phyloP scores from a whole-genome alignment of 2,113 vertebrate genomes.

The Oreocharis arfaki region DNA sequence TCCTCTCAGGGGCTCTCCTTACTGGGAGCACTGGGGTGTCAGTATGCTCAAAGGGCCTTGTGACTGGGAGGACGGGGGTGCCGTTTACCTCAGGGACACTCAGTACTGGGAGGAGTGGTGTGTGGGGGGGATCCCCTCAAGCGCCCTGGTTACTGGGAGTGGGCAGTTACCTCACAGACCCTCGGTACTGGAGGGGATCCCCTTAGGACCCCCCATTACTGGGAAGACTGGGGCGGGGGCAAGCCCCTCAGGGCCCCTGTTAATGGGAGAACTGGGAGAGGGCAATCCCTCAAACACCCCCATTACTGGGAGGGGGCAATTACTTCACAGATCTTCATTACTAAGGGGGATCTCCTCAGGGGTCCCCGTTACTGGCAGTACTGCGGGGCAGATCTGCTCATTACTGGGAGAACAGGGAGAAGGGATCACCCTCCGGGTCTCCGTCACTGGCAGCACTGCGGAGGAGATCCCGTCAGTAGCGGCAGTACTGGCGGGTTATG shows the following conservation, averaged over 20 bases:
- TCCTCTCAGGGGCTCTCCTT: background rate
- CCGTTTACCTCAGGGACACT: background rate
- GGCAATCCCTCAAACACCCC: background rate
- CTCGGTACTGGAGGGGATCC: background rate
- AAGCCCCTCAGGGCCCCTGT: background rate
- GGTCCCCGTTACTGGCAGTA: background rate
- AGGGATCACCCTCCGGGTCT: rapidly evolving
- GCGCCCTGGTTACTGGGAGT: rapidly evolving
- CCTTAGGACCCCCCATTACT: no score
- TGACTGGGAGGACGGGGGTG: background rate
- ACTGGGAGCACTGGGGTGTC: background rate
- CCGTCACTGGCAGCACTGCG: rapidly evolving
- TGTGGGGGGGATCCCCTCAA: no score
- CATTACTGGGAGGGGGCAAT: background rate
- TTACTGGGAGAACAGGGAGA: background rate
- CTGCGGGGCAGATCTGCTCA: no score
- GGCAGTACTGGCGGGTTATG: rapidly evolving
- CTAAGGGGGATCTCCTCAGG: no score
- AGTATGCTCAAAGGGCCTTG: no score
- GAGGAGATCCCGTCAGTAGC: rapidly evolving
- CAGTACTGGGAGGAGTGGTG: background rate
- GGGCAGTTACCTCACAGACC: background rate
- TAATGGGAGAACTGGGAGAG: background rate
- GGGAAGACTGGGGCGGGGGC: background rate
- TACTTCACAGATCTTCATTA: no score